Conservation (phyloP, 1,140 invertebrate genomes). For the Macrosteles quadrilineatus region DNA sequence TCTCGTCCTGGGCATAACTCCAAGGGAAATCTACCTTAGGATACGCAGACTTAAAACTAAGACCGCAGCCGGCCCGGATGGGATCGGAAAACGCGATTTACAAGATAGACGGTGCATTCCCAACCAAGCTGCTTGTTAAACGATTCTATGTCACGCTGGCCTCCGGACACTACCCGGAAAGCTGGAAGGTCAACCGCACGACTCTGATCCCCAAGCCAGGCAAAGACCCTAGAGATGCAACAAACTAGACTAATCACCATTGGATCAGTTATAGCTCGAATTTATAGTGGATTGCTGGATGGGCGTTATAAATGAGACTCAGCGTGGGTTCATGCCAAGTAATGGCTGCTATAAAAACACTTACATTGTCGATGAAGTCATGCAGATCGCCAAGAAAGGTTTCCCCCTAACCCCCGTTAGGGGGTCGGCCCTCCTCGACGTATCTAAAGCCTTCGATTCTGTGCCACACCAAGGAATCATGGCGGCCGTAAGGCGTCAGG, state of each 20-base stretch:
- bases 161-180: neutral
- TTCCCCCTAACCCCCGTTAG: neutral
- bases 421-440: neutral
- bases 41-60: neutral
- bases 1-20: neutral
- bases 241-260: conserved; percentile 44
- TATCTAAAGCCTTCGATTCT: neutral
- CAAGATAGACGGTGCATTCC: neutral
- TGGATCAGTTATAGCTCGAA: conserved; percentile 30
- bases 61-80: neutral
- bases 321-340: conserved; percentile 39
- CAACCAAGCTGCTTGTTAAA: neutral
- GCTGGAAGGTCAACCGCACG: conserved; percentile 39
- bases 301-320: conserved; percentile 1
- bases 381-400: conserved; percentile 4
- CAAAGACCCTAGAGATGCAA: conserved; percentile 22
- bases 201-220: conserved; percentile 43
- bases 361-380: conserved; percentile 6
- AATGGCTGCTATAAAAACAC: conserved; percentile 37
- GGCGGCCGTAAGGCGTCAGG: neutral
- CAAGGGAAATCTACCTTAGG: neutral
- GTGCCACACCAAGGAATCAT: neutral
- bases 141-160: conserved; percentile 29
- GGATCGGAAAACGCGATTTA: neutral
- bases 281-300: conserved; percentile 33